phyloP scores from a whole-genome alignment of 2,797 vertebrate genomes.

The Geotria australis region DNA sequence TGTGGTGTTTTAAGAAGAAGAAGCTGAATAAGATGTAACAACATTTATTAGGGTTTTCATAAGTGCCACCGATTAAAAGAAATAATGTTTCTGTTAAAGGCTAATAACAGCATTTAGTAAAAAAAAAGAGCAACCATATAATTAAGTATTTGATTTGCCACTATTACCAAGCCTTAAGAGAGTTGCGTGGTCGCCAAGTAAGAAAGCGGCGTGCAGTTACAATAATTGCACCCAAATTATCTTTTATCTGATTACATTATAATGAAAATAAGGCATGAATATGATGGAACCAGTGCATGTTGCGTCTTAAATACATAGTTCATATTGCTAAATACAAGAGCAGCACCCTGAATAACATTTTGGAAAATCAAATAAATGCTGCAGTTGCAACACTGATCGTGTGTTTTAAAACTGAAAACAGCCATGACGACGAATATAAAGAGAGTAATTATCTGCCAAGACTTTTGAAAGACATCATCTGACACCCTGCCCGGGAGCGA shows the following conservation, averaged over 20 bases:
- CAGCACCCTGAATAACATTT: too few relatives aligned
- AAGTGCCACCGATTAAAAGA: not conserved
- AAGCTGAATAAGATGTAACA: not conserved
- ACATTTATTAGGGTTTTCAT: not conserved
- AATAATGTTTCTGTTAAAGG: conserved; percentile 7
- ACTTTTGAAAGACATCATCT: not conserved
- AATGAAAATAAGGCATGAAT: not conserved
- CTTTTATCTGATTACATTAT: not conserved
- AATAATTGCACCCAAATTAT: not conserved
- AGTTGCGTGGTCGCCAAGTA: too few relatives aligned
- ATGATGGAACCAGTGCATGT: too few relatives aligned
- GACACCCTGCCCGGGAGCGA: not conserved
- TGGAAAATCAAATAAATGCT: too few relatives aligned
- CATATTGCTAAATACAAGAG: too few relatives aligned
- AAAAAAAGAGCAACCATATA: not conserved
- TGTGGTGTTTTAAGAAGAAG: not conserved
- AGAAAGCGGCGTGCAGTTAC: not conserved
- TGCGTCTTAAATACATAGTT: too few relatives aligned
- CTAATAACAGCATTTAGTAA: conserved; percentile 5
- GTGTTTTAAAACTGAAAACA: too few relatives aligned
- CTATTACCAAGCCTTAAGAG: too few relatives aligned
- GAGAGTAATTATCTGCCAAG: too few relatives aligned
- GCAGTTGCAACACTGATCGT: too few relatives aligned
- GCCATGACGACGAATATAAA: too few relatives aligned
- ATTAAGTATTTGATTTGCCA: not conserved